phyloP scores from a whole-genome alignment of 2,888 invertebrate genomes.

The Melipona beecheii region DNA sequence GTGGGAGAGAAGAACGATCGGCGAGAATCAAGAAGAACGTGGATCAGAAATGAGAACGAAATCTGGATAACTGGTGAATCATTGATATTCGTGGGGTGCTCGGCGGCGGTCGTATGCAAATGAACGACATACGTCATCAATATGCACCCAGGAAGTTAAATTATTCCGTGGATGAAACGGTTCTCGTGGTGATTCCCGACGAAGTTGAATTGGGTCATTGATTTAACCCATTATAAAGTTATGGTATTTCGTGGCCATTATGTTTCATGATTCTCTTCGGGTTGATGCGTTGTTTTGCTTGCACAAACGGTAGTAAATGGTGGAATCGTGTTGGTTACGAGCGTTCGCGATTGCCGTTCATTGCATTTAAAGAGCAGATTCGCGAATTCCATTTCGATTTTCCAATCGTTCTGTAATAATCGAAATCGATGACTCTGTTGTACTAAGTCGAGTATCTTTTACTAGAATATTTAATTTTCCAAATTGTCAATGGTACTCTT shows the following conservation, averaged over 20 bases:
- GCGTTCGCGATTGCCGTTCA: neutral
- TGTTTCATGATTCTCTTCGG: neutral
- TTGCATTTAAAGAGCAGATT: neutral
- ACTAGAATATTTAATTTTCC: too few species aligned
- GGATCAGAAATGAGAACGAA: neutral
- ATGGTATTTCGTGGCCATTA: neutral
- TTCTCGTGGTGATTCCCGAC: slow-evolving; percentile 49
- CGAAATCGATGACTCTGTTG: too few species aligned
- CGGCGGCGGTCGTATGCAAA: slow-evolving; percentile 65
- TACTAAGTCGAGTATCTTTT: too few species aligned
- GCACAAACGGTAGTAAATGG: neutral
- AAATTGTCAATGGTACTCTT: too few species aligned
- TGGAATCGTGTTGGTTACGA: neutral
- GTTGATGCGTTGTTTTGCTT: neutral
- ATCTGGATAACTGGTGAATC: slow-evolving; percentile 21
- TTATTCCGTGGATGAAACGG: slow-evolving; percentile 68
- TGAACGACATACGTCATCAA: slow-evolving; percentile 72
- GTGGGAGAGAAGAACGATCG: neutral
- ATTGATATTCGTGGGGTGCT: slow-evolving; percentile 32
- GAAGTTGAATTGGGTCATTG: slow-evolving; percentile 27
- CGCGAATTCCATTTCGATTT: too few species aligned
- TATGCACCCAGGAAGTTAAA: slow-evolving; percentile 71
- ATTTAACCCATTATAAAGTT: slow-evolving; percentile 16
- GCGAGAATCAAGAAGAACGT: neutral
- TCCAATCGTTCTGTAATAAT: too few species aligned